phyloP scores from a whole-genome alignment of 2,113 vertebrate genomes.

The Chloropsis hardwickii region DNA sequence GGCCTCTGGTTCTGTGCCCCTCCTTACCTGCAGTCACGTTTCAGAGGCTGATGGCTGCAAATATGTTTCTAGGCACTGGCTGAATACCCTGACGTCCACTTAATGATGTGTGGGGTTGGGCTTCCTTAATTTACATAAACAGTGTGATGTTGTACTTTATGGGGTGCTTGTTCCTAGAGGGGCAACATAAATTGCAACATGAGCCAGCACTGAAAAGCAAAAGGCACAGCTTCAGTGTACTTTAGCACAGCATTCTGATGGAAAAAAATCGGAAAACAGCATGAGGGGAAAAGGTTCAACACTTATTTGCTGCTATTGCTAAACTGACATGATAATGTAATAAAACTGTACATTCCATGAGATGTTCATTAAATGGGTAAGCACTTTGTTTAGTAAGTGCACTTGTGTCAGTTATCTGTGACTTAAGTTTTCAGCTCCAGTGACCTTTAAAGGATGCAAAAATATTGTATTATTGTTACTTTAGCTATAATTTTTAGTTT shows the following conservation, averaged over 20 bases:
- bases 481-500: neutral
- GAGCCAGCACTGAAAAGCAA: neutral
- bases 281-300: rapidly evolving
- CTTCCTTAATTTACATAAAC: neutral
- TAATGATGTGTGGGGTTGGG: neutral
- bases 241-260: neutral
- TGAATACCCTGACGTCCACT: neutral
- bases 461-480: neutral
- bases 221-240: neutral
- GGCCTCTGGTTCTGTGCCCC: neutral
- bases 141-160: neutral
- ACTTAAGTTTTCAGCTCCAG: neutral
- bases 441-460: neutral
- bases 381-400: neutral
- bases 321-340: neutral
- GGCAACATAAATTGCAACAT: neutral
- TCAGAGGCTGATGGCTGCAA: neutral
- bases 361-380: neutral
- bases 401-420: neutral
- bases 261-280: neutral
- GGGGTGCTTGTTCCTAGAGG: neutral
- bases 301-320: neutral
- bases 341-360: neutral
- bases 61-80: neutral
- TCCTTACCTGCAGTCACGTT: neutral